Percentiles rank a stretch among this genome's conserved stretches.
phyloP scores from a whole-genome alignment of 2,113 vertebrate genomes.

The Catharus bicknelli region DNA sequence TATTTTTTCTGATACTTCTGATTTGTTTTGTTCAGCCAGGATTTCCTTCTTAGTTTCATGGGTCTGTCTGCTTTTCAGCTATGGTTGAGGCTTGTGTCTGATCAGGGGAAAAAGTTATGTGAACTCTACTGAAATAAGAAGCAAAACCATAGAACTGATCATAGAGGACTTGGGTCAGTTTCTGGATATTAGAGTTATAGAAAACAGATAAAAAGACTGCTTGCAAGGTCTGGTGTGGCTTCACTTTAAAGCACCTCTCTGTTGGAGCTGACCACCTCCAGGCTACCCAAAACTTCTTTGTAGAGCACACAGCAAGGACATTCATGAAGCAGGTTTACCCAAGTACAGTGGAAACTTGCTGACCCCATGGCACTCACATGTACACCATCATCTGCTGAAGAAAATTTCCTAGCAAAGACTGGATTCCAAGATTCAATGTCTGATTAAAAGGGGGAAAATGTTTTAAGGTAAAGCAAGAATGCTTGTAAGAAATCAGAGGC shows the following conservation, averaged over 20 bases:
- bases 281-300: not conserved
- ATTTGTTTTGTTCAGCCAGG: not conserved
- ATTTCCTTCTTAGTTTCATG: not conserved
- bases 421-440: not conserved
- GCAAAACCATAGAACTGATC: not conserved
- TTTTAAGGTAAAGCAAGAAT: not conserved
- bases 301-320: not conserved
- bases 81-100: not conserved
- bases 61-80: not conserved
- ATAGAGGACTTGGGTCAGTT: not conserved
- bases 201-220: not conserved
- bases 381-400: not conserved
- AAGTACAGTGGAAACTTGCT: not conserved
- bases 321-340: not conserved
- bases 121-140: not conserved
- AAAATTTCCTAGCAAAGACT: not conserved
- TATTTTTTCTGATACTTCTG: not conserved
- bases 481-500: not conserved
- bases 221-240: not conserved
- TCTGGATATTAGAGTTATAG: not conserved
- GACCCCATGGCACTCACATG: not conserved
- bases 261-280: not conserved
- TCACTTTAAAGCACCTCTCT: not conserved
- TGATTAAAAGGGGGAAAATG: not conserved
- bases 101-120: not conserved